A percentile compares a stretch with the other conserved stretches of the same genome.
Evolutionary conservation across 2,113 vertebrate genomes (phyloP).

Genomic region (human (Homo sapiens)): DNA sequence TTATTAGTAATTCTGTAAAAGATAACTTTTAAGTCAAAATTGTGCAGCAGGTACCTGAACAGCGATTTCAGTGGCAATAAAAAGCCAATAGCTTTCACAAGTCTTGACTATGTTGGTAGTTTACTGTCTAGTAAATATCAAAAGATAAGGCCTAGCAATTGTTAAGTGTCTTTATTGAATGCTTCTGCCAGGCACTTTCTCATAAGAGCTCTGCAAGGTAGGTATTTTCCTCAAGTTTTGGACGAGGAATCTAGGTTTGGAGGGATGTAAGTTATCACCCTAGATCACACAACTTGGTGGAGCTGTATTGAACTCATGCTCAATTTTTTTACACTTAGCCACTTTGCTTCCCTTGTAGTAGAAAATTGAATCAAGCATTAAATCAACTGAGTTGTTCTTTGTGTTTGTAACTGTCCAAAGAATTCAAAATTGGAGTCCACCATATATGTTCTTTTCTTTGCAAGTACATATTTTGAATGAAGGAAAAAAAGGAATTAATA

Average conservation of each 20-base stretch:
- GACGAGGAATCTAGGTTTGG: not conserved
- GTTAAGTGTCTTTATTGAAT: conserved; percentile 7
- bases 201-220: not conserved
- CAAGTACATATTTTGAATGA: conserved; percentile 7
- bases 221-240: not conserved
- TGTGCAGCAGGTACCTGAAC: not conserved
- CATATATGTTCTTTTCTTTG: not conserved
- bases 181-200: not conserved
- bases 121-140: not conserved
- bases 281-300: not conserved
- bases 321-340: not conserved
- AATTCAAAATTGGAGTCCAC: not conserved
- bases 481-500: not conserved
- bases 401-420: not conserved
- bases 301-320: not conserved
- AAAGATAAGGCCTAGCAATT: not conserved
- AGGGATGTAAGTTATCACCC: not conserved
- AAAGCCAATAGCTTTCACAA: not conserved
- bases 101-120: not conserved
- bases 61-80: not conserved
- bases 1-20: not conserved
- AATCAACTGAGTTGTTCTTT: not conserved
- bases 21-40: not conserved
- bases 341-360: not conserved
- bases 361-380: conserved; percentile 3